Conservation (phyloP, 2,888 invertebrate species). For the Girardia tigrina region DNA sequence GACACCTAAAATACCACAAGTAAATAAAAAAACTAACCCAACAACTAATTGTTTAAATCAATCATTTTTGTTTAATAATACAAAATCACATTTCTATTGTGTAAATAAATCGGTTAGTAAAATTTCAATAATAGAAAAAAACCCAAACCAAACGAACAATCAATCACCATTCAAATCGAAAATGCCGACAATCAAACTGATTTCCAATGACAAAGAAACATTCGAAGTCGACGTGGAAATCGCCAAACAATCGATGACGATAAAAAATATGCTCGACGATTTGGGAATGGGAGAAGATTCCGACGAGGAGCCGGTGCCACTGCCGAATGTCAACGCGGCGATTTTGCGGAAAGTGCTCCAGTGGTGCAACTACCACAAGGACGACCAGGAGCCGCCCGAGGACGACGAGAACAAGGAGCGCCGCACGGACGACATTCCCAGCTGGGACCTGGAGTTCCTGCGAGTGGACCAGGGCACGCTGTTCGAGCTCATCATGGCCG, state of each 20-base stretch:
- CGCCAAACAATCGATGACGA: constrained; percentile 89
- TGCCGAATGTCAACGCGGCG: constrained; percentile 90
- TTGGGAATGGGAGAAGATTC: constrained; percentile 55
- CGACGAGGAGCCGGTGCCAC: constrained; percentile 73
- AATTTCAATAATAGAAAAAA: no score
- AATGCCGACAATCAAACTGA: constrained; percentile 83
- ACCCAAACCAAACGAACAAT: no score
- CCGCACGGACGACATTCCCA: constrained; percentile 92
- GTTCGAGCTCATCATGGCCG: constrained; percentile 85
- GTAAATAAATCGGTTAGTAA: no score
- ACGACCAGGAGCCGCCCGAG: constrained; percentile 70
- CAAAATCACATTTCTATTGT: no score
- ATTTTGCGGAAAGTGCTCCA: constrained; percentile 68
- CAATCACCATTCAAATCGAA: no score
- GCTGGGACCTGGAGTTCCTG: constrained; percentile 96
- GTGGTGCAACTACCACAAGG: constrained; percentile 55
- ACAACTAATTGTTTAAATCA: no score
- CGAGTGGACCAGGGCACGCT: constrained; percentile 71
- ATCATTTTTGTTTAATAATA: no score
- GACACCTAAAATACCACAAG: no score
- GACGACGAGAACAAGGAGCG: constrained; percentile 94
- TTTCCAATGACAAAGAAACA: constrained; percentile 82
- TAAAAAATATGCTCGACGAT: constrained; percentile 87
- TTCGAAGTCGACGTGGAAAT: constrained; percentile 92
- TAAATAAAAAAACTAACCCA: no score